Evolutionary conservation across 2,888 invertebrate species (phyloP).

Genomic region (Eilema caniola): DNA sequence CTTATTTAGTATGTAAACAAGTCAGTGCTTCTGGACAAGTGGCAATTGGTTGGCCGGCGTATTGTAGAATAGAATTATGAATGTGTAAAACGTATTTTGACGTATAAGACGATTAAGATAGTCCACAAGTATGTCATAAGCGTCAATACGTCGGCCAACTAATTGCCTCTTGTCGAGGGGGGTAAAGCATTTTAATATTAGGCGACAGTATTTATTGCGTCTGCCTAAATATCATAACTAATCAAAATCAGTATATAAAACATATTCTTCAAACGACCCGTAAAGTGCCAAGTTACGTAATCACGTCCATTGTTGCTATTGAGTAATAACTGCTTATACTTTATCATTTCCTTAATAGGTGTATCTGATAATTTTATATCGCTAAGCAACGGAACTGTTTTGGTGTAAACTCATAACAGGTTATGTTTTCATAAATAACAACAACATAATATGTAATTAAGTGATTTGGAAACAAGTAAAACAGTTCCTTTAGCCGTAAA

Average conservation of each 20-base stretch:
- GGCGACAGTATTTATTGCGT: background rate
- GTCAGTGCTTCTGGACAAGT: background rate
- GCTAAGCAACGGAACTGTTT: slow-evolving; percentile 11
- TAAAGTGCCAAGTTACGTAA: background rate
- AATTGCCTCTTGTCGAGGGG: too few species aligned
- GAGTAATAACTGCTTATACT: slow-evolving; percentile 4
- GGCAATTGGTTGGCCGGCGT: too few species aligned
- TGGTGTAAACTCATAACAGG: slow-evolving; percentile 1
- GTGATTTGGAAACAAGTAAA: background rate
- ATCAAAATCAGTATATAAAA: background rate
- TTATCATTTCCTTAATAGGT: slow-evolving; percentile 20
- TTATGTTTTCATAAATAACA: slow-evolving; percentile 10
- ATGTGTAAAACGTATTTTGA: too few species aligned
- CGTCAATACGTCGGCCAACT: too few species aligned
- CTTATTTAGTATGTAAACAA: too few species aligned
- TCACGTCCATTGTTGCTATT: slow-evolving; percentile 12
- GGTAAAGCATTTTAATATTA: background rate
- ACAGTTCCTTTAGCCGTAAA: background rate
- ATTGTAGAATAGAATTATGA: too few species aligned
- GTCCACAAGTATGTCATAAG: too few species aligned
- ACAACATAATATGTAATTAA: slow-evolving; percentile 2
- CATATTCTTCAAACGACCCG: background rate
- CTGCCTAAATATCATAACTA: background rate
- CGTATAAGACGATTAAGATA: too few species aligned
- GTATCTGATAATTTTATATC: slow-evolving; percentile 4